Base-by-base conservation (phyloP, 1,140 invertebrate species). In the Samia ricini region DNA sequence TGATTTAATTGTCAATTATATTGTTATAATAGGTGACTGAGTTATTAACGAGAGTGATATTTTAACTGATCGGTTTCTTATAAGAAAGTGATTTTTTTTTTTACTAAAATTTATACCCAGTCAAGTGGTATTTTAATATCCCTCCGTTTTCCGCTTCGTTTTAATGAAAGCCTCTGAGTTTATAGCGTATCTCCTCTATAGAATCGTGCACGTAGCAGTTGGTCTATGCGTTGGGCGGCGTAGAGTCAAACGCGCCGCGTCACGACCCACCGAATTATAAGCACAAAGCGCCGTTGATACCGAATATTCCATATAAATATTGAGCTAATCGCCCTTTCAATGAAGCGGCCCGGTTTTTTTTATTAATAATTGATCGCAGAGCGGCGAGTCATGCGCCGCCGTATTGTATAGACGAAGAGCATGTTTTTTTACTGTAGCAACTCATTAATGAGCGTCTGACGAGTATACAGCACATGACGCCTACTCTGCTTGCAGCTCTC, bases 221-320 rank as follows among this genome's bases (percentile, higher is more conserved):
- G 82, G 77, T 85, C 79, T 81, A 76, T 81, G 80, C 76, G 79
- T 74, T 75, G 65, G 64, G 70, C 81, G 71, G 77, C 72, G 64
- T 67, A 61, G 71, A 73, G 54, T 77, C 79, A 85, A 88, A 89
- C 76, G 64, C 84, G 87, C 88, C 76, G 69, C 77, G 88, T 90
- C 88, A 90, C 69, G 84, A 80, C 77, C 79, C 81, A 84, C 85
- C 85, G 85, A 90, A 90, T 89, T 89, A 89, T 77, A 70, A 66
- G 72, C 85, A 90, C 87, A 90, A 90, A 86, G 84, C 80, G 85
- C 79, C 87, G 85, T 90, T 90, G 85, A 90, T 90, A 88, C 85
- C 83, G 87, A 88, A 90, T 90, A 90, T 90, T 90, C 87, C 87
- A 90, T 90, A 90, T 90, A 90, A 90, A 90, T 90, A 90, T 89